Conservation (phyloP, 2,888 invertebrate species). For the Trissolcus japonicus region DNA sequence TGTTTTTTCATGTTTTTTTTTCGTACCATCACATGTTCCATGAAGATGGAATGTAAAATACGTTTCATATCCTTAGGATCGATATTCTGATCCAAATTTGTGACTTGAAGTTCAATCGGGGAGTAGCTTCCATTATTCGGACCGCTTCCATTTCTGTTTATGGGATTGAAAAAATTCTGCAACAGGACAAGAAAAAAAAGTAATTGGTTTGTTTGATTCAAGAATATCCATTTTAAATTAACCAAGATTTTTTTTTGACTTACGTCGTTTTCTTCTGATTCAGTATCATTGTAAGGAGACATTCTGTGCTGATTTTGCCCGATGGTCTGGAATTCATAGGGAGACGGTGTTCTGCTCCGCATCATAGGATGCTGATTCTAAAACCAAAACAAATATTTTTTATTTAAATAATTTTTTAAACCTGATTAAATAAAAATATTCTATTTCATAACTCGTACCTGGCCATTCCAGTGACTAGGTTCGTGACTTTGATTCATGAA, state of each 20-base stretch:
- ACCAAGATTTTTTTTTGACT: not conserved
- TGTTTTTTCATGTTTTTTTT: not conserved
- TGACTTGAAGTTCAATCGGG: slow-evolving; percentile 81
- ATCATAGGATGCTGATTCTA: slow-evolving; percentile 62
- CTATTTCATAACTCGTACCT: too few relatives aligned
- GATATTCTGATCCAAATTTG: slow-evolving; percentile 84
- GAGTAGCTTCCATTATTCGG: slow-evolving; percentile 64
- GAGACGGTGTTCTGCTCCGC: slow-evolving; percentile 72
- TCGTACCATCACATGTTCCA: slow-evolving; percentile 80
- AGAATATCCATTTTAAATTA: not conserved
- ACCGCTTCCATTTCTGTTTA: slow-evolving; percentile 64
- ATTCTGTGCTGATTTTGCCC: slow-evolving; percentile 65
- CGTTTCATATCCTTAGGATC: slow-evolving; percentile 82
- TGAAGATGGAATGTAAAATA: slow-evolving; percentile 80
- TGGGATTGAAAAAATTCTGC: slow-evolving; percentile 75
- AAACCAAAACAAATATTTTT: slow-evolving; percentile 2
- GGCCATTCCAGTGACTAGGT: slow-evolving; percentile 68
- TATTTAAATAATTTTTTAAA: too few relatives aligned
- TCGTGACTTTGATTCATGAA: slow-evolving; percentile 64
- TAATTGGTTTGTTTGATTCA: not conserved
- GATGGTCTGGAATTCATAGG: slow-evolving; percentile 67
- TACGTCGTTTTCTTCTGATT: slow-evolving; percentile 73
- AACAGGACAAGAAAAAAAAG: slow-evolving; percentile 10
- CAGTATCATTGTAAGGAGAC: slow-evolving; percentile 68
- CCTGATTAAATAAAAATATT: too few relatives aligned